Percentiles rank a stretch among this genome's conserved stretches.
Evolutionary conservation across 2,797 vertebrate genomes (phyloP).

Genomic region (Apodemus agrarius): DNA sequence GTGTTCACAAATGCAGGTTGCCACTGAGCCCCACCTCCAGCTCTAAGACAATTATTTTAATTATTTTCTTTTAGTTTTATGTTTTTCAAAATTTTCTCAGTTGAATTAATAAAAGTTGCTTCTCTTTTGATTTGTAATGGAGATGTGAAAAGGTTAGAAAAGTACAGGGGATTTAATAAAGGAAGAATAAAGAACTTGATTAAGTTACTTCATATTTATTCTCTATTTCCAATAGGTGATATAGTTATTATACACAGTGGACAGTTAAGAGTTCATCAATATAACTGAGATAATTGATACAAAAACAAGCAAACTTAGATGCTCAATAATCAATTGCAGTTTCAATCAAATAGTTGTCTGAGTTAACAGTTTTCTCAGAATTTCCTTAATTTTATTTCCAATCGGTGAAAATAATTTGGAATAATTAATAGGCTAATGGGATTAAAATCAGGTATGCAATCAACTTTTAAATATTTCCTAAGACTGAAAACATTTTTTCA

Average conservation of each 20-base stretch:
- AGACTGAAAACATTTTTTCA: not conserved
- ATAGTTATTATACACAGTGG: not conserved
- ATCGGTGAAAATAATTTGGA: constrained; percentile 5
- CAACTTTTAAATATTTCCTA: constrained; percentile 4
- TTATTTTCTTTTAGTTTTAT: not conserved
- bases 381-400: not conserved
- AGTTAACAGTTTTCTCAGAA: not conserved
- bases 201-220: not conserved
- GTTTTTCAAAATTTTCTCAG: not conserved
- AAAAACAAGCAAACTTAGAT: not conserved
- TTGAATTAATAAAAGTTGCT: not conserved
- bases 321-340: not conserved
- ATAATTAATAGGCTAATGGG: not conserved
- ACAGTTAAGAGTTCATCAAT: constrained; percentile 4
- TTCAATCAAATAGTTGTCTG: not conserved
- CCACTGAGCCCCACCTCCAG: not conserved
- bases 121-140: constrained; percentile 14
- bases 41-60: not conserved
- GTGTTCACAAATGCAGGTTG: not conserved
- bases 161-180: constrained; percentile 3
- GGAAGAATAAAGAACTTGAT: not conserved
- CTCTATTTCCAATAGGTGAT: constrained; percentile 1
- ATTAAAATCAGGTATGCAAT: not conserved
- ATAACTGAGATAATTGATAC: constrained; percentile 6
- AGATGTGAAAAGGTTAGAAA: not conserved